Conservation (phyloP, 2,113 vertebrate genomes). For the Elachura formosa region DNA sequence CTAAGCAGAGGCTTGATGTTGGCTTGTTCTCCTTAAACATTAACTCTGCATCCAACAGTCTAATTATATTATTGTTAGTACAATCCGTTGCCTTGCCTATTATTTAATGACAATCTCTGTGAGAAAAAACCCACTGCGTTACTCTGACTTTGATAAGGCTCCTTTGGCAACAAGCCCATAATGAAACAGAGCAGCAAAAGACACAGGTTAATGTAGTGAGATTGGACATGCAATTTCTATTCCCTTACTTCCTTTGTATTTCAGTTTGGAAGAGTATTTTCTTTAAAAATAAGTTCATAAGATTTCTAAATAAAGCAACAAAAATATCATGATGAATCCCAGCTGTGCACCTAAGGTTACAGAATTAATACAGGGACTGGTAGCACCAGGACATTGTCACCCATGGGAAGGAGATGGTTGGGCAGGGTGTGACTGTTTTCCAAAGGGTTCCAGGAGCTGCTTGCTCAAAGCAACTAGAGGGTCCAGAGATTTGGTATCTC, state of each 20-base stretch:
- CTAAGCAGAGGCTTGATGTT: neutral
- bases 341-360: neutral
- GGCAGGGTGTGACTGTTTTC: neutral
- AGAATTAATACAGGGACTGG: neutral
- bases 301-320: neutral
- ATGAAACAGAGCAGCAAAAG: neutral
- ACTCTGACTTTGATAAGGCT: neutral
- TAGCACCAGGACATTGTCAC: neutral
- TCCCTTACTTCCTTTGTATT: neutral
- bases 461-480: neutral
- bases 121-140: neutral
- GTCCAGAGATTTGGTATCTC: neutral
- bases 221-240: neutral
- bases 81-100: neutral
- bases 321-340: neutral
- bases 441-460: neutral
- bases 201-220: neutral
- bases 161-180: neutral
- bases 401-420: neutral
- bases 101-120: neutral
- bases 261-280: neutral
- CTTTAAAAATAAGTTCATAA: neutral
- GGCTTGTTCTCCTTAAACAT: neutral
- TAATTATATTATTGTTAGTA: neutral
- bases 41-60: neutral